phyloP scores from a whole-genome alignment of 1,140 invertebrate genomes.

The Papilio xuthus region DNA sequence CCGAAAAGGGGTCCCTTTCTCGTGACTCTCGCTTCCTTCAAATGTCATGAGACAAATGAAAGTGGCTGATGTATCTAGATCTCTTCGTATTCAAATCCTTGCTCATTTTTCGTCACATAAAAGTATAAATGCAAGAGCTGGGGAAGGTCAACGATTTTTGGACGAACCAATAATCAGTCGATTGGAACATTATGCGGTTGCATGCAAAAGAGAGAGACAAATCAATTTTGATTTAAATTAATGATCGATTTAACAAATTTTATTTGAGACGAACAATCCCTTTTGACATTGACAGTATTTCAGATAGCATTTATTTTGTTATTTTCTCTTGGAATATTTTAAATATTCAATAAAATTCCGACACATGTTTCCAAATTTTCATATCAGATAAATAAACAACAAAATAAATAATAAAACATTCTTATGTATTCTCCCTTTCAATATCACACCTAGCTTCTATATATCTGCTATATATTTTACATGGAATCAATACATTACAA shows the following conservation, averaged over 20 bases:
- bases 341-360: not conserved
- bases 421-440: not conserved
- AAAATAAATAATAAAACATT: not conserved
- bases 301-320: not conserved
- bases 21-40: slow-evolving; percentile 68
- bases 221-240: slow-evolving; percentile 76
- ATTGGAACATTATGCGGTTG: slow-evolving; percentile 72
- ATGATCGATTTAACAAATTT: slow-evolving; percentile 44
- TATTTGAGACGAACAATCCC: not conserved
- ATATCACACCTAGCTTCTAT: not conserved
- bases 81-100: slow-evolving; percentile 50
- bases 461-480: slow-evolving; percentile 35
- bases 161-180: slow-evolving; percentile 53
- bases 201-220: slow-evolving; percentile 68
- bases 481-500: slow-evolving; percentile 30
- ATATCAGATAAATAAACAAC: not conserved
- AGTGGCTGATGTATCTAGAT: slow-evolving; percentile 61
- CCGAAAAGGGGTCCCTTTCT: slow-evolving; percentile 72
- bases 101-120: not conserved
- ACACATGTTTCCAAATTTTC: not conserved
- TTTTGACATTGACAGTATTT: not conserved
- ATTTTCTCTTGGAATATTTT: not conserved
- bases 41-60: slow-evolving; percentile 73
- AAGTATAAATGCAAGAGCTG: slow-evolving; percentile 42
- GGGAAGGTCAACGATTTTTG: slow-evolving; percentile 56